Conservation (phyloP, 2,888 invertebrate species). For the Lamellibrachia satsuma region DNA sequence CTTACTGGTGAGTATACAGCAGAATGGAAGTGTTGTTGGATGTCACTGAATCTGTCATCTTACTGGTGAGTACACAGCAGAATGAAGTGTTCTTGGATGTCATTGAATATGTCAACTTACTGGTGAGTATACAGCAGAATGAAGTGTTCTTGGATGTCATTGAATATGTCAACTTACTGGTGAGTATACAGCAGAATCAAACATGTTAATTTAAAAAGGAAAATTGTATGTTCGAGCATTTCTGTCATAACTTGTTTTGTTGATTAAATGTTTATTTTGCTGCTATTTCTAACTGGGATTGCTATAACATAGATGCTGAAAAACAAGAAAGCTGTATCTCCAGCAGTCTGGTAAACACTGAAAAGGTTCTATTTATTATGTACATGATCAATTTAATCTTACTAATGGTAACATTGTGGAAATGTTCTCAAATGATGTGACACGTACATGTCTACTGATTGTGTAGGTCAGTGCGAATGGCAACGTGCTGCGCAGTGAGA, state of each 20-base stretch:
- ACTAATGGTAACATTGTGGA: neutral
- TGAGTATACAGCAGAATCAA: neutral
- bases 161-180: slow-evolving; percentile 92
- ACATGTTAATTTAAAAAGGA: neutral
- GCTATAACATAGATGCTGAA: neutral
- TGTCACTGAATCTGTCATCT: slow-evolving; percentile 97
- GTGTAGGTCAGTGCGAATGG: slow-evolving; percentile 83
- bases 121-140: slow-evolving; percentile 81
- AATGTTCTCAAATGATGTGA: neutral
- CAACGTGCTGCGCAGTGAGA: slow-evolving; percentile 94
- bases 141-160: slow-evolving; percentile 99
- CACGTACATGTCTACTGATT: neutral
- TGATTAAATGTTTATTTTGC: neutral
- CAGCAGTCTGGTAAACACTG: neutral
- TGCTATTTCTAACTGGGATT: neutral
- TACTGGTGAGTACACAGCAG: slow-evolving; percentile 77
- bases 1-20: slow-evolving; percentile 75
- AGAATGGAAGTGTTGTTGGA: slow-evolving; percentile 99
- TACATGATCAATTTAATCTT: neutral
- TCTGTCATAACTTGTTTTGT: neutral
- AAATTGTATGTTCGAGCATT: neutral
- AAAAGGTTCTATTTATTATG: neutral
- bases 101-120: slow-evolving; percentile 94
- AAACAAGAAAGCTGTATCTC: neutral
- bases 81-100: slow-evolving; percentile 99